These are phyloP conservation scores for Hyalella azteca DNA, from an alignment of 2,888 invertebrate genomes.

Conservation along the genomic window DNA sequence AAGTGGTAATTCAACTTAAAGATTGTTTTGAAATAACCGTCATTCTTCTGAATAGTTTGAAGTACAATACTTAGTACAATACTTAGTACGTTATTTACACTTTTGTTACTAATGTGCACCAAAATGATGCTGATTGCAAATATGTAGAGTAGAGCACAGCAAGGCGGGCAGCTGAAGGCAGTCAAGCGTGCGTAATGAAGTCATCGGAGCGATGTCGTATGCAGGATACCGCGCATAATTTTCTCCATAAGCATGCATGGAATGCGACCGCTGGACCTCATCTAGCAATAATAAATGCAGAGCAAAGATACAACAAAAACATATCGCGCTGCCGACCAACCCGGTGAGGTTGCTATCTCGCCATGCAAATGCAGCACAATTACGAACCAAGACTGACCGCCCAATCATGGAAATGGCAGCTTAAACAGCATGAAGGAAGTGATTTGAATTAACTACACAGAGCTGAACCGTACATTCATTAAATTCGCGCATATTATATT, in stretches of 20 bases:
- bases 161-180: neutral
- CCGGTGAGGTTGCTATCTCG: neutral
- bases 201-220: conserved; percentile 12
- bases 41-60: no score
- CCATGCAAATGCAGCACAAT: conserved; percentile 20
- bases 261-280: conserved; percentile 14
- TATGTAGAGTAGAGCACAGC: no score
- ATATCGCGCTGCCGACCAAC: neutral
- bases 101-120: no score
- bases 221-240: conserved; percentile 27
- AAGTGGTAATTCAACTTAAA: no score
- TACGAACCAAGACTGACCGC: conserved; percentile 19
- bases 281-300: no score
- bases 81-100: no score
- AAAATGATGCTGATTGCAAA: no score
- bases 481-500: no score
- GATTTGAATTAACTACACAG: conserved; percentile 5
- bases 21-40: no score
- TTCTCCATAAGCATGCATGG: conserved; percentile 26
- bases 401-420: conserved; percentile 24
- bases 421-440: neutral
- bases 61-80: no score
- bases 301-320: neutral
- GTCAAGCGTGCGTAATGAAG: conserved; percentile 16
- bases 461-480: neutral